phyloP scores from a whole-genome alignment of 2,888 invertebrate genomes.

The Apodemia hepburni region DNA sequence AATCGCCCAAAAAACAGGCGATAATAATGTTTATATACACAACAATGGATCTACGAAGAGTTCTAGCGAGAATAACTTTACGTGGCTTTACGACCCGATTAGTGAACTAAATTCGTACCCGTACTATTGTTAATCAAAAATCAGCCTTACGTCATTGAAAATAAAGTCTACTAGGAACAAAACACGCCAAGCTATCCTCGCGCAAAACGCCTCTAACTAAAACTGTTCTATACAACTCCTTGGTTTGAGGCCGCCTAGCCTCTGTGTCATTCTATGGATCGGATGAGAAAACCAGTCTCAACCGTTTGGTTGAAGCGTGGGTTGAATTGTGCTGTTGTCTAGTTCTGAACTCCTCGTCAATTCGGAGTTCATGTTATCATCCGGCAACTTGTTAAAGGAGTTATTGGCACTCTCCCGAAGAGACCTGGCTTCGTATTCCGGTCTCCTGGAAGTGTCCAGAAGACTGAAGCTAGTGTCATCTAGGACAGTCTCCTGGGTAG shows the following conservation, averaged over 20 bases:
- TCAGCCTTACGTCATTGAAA: conserved; percentile 68
- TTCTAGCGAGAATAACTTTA: conserved; percentile 54
- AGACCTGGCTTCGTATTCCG: conserved; percentile 40
- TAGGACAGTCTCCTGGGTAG: conserved; percentile 52
- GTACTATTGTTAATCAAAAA: conserved; percentile 63
- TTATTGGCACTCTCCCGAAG: conserved; percentile 37
- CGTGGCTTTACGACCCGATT: conserved; percentile 39
- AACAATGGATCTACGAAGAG: conserved; percentile 27
- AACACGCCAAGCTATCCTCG: conserved; percentile 63
- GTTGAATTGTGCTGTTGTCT: conserved; percentile 64
- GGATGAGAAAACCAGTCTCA: conserved; percentile 40
- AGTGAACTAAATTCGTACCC: conserved; percentile 55
- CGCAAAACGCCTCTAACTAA: conserved; percentile 37
- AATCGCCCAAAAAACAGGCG: conserved; percentile 39
- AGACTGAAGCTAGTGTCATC: conserved; percentile 43
- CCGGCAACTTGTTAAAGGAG: conserved; percentile 60
- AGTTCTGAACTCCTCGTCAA: conserved; percentile 47
- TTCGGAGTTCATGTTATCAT: conserved; percentile 73
- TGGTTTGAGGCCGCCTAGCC: conserved; percentile 59
- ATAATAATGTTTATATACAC: conserved; percentile 48
- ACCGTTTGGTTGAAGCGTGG: conserved; percentile 71
- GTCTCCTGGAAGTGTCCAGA: conserved; percentile 54
- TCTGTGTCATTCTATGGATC: conserved; percentile 54
- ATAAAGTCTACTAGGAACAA: conserved; percentile 75
- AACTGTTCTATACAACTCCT: conserved; percentile 20